A percentile compares a stretch with the other conserved stretches of the same genome.
Conservation (phyloP, 2,113 vertebrate genomes). For the Cyprinodon tularosa region DNA sequence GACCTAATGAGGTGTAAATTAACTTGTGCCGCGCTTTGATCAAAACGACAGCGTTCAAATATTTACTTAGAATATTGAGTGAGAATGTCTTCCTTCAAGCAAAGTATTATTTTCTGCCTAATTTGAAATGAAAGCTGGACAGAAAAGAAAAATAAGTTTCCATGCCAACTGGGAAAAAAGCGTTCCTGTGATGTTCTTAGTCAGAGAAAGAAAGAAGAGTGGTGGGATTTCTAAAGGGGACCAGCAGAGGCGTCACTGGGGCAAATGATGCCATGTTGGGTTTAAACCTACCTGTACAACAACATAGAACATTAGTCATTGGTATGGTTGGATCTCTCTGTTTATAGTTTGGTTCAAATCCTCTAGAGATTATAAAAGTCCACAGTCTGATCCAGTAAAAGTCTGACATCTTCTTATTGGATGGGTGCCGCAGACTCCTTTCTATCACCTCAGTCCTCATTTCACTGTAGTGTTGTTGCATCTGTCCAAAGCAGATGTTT, state of each 20-base stretch:
- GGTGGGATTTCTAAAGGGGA: background rate
- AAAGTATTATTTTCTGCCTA: background rate
- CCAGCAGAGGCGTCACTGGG: background rate
- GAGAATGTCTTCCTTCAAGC: background rate
- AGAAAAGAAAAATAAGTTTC: background rate
- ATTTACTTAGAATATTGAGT: constrained; percentile 3
- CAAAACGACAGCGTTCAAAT: background rate
- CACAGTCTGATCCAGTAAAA: background rate
- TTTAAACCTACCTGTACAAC: background rate
- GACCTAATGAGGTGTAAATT: background rate
- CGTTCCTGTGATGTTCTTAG: background rate
- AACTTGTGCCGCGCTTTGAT: constrained; percentile 14
- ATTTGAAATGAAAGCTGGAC: background rate
- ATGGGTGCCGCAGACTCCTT: background rate
- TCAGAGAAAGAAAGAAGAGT: background rate
- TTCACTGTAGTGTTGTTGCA: background rate
- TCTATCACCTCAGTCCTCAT: background rate
- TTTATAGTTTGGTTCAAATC: background rate
- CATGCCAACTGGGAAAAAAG: background rate
- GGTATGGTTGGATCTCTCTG: background rate
- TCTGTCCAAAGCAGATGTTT: background rate
- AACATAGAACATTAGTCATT: background rate
- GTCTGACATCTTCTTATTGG: background rate
- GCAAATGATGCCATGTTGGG: too few species aligned
- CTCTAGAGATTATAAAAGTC: background rate